A percentile compares a stretch with the other conserved stretches of the same genome.
These are phyloP conservation scores for Akabosia matsudoensis DNA, from an alignment of 1,140 invertebrate genomes.

Conservation along the genomic window DNA sequence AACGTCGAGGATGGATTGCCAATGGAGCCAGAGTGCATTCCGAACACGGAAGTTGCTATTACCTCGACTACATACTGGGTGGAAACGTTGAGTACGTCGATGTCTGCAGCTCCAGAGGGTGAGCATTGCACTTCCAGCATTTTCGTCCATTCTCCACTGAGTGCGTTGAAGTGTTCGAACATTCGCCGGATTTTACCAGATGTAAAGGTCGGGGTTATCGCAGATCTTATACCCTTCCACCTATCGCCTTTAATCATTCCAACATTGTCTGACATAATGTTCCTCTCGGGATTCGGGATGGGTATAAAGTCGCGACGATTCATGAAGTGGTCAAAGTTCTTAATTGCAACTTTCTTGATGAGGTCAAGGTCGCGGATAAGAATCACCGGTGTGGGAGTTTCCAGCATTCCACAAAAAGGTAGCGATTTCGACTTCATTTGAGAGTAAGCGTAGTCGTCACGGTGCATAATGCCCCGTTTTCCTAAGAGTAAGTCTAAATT, in stretches of 20 bases:
- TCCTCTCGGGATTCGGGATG: not conserved
- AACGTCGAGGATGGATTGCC: not conserved
- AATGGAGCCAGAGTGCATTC: not conserved
- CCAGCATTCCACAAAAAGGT: not conserved
- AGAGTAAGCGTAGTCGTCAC: not conserved
- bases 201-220: not conserved
- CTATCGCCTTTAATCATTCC: no score
- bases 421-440: no score
- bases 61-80: conserved; percentile 38
- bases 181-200: not conserved
- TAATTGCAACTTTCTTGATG: not conserved
- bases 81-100: not conserved
- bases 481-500: not conserved
- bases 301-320: not conserved
- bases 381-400: not conserved
- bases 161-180: not conserved
- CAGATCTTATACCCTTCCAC: not conserved
- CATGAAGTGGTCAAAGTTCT: not conserved
- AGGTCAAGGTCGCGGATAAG: not conserved
- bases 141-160: not conserved
- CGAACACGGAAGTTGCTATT: conserved; percentile 57
- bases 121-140: not conserved
- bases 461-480: not conserved
- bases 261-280: not conserved
- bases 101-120: not conserved